Conservation (phyloP, 2,797 vertebrate species). For the Sternotherus odoratus region DNA sequence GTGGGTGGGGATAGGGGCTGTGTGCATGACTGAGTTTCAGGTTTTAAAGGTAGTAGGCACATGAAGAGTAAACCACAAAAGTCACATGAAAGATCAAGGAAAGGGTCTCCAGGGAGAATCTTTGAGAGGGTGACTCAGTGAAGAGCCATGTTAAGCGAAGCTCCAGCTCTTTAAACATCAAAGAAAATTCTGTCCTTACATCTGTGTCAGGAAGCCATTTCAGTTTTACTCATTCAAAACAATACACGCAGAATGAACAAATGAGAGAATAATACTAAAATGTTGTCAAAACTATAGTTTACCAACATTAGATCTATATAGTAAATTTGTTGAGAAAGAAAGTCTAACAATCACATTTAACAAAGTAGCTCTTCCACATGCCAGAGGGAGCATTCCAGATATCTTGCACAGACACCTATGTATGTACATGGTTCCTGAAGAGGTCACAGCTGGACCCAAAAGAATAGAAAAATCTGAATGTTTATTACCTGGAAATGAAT, state of each 20-base stretch:
- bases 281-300: conserved; percentile 65
- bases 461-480: conserved; percentile 52
- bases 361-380: conserved; percentile 63
- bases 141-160: background rate
- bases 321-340: conserved; percentile 63
- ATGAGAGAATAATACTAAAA: conserved; percentile 63
- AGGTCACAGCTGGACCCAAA: conserved; percentile 58
- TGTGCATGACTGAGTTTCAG: background rate
- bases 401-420: conserved; percentile 52
- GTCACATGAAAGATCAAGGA: background rate
- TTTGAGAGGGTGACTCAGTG: background rate
- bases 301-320: conserved; percentile 60
- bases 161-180: conserved; percentile 48
- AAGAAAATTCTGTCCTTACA: conserved; percentile 23
- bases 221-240: conserved; percentile 64
- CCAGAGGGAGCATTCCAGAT: conserved; percentile 56
- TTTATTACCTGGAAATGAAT: conserved; percentile 63
- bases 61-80: background rate
- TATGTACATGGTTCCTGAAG: conserved; percentile 68
- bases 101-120: background rate
- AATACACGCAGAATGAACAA: conserved; percentile 66
- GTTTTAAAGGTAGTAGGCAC: background rate
- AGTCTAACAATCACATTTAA: conserved; percentile 48
- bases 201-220: conserved; percentile 45
- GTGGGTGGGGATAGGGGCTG: background rate